These are phyloP conservation scores for Knipowitschia caucasica DNA, from an alignment of 2,797 vertebrate genomes.

Conservation along the genomic window DNA sequence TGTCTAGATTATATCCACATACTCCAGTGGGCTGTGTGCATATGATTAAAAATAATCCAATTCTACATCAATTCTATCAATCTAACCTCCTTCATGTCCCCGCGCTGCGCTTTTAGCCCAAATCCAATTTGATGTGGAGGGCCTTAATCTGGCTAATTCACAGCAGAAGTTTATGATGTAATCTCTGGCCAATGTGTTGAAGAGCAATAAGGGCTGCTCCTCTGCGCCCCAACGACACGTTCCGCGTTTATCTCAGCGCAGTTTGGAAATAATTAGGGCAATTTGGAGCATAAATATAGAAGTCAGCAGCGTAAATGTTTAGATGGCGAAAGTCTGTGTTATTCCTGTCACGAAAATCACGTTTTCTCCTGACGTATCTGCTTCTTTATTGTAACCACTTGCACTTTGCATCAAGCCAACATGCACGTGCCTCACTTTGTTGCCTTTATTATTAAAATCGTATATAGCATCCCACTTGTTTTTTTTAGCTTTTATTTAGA, in stretches of 20 bases:
- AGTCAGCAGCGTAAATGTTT: conserved; percentile 24
- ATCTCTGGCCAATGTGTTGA: conserved; percentile 65
- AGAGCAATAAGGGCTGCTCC: conserved; percentile 15
- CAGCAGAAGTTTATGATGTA: conserved; percentile 73
- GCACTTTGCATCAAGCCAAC: background rate
- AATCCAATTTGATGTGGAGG: conserved; percentile 68
- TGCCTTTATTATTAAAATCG: background rate
- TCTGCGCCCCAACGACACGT: conserved; percentile 58
- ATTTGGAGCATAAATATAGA: conserved; percentile 19
- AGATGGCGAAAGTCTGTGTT: conserved; percentile 4
- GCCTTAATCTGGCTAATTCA: conserved; percentile 73
- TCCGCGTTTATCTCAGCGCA: conserved; percentile 44
- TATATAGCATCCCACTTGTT: background rate
- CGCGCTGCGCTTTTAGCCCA: conserved; percentile 59
- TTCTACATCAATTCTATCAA: conserved; percentile 71
- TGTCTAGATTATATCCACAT: conserved; percentile 40
- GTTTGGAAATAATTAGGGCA: conserved; percentile 28
- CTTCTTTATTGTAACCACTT: background rate
- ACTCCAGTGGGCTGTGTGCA: conserved; percentile 28
- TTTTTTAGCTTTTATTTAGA: background rate
- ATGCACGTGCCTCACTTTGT: background rate
- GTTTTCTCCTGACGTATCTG: conserved; percentile 16
- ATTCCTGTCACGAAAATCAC: conserved; percentile 1
- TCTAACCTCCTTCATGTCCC: conserved; percentile 69
- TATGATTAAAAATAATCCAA: conserved; percentile 71